Percentiles rank a stretch among this genome's conserved stretches.
phyloP scores from a whole-genome alignment of 2,113 vertebrate genomes.

The Noctilio leporinus region DNA sequence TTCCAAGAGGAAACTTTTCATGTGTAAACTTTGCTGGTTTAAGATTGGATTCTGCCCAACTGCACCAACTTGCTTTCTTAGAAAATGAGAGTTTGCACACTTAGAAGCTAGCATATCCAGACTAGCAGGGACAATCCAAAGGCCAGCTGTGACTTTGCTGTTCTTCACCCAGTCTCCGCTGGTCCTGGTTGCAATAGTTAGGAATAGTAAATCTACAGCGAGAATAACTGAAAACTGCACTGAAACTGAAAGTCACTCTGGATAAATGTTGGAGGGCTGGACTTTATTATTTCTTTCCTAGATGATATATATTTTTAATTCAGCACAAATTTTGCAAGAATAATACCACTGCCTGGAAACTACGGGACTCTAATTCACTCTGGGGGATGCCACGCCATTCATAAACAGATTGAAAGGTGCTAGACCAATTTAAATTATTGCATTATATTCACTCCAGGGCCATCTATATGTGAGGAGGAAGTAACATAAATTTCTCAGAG shows the following conservation, averaged over 20 bases:
- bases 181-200: background rate
- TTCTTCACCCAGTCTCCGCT: background rate
- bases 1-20: background rate
- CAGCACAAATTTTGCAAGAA: slow-evolving; percentile 49
- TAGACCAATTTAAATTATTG: slow-evolving; percentile 49
- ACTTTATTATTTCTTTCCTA: slow-evolving; percentile 36
- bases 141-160: background rate
- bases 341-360: slow-evolving; percentile 35
- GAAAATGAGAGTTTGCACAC: background rate
- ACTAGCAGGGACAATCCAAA: background rate
- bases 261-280: background rate
- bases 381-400: background rate
- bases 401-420: slow-evolving; percentile 55
- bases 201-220: background rate
- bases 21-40: slow-evolving; percentile 1
- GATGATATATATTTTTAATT: slow-evolving; percentile 69
- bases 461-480: slow-evolving; percentile 23
- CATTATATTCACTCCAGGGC: slow-evolving; percentile 2
- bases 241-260: slow-evolving; percentile 20
- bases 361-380: slow-evolving; percentile 26
- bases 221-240: slow-evolving; percentile 18
- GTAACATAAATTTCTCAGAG: background rate
- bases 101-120: background rate
- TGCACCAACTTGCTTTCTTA: background rate
- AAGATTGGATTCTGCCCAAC: background rate